Evolutionary conservation across 2,113 vertebrate species (phyloP), one percentile per base, ranked within the genome.

Genomic region (Microtus richardsoni): DNA sequence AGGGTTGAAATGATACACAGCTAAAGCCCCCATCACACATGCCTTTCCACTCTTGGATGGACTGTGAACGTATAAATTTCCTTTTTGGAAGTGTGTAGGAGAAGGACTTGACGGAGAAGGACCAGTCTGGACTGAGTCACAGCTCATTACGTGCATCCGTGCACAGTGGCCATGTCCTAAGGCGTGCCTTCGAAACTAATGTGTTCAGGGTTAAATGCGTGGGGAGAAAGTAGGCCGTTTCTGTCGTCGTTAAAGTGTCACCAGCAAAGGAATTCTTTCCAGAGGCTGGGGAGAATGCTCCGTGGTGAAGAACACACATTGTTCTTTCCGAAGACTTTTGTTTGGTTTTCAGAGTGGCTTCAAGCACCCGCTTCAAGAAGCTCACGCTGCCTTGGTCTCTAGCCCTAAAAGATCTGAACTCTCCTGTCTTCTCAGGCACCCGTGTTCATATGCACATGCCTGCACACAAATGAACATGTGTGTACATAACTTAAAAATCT

Each of bases 221-320:
- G 36, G 41, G 30, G 24, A 78, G 70, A 49, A 74, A 78, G 68
- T 11, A 84, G 80, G 21, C 22, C 41, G n/a, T 49, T 93, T 83
- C 44, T 68, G 36, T 71, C 44, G n/a, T 75, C 80, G 71, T 87
- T 92, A 75, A 95, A 78, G 86, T 95, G 84, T 80, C 79, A 82
- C 54, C 94, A 47, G 1, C 36, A 68, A 70, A 47, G 30, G 62
- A 84, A 75, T 7, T 19, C 28, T 24, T 64, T 64, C 24, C 58
- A 16, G n/a, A 26, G 58, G 22, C 80, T 64, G 39, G 58, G 62
- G n/a, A 44, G 80, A 64, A 41, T 10, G 24, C 80, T 83, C 7
- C 28, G 80, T 83, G 39, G 24, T 30, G 17, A 84, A 30, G 58
- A 19, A 26, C 80, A 64, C 39, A 41, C 16, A 19, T 24, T 83